phyloP scores from a whole-genome alignment of 2,888 invertebrate species.

The Pandemis cinnamomeana region DNA sequence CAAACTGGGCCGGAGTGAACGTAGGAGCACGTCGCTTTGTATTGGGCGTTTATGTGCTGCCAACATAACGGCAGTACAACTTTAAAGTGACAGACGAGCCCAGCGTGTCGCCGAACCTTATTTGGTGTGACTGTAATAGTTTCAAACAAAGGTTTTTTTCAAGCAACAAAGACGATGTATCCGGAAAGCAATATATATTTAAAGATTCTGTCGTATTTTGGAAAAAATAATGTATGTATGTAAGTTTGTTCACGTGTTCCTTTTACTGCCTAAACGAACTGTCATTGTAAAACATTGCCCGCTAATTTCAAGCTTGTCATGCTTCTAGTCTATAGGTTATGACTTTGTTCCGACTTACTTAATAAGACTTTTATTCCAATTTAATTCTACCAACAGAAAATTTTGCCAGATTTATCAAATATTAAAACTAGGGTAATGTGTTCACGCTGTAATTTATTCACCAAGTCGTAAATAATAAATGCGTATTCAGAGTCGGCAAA shows the following conservation, averaged over 20 bases:
- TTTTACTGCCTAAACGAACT: too few relatives aligned
- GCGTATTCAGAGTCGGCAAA: background rate
- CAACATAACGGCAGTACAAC: background rate
- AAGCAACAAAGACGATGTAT: too few relatives aligned
- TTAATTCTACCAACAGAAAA: background rate
- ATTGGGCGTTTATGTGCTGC: background rate
- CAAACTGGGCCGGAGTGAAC: background rate
- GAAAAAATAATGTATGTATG: too few relatives aligned
- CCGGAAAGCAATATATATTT: too few relatives aligned
- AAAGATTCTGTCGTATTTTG: too few relatives aligned
- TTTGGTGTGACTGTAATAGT: background rate
- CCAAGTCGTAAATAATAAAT: slow-evolving; percentile 16
- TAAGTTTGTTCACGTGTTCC: too few relatives aligned
- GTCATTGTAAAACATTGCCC: too few relatives aligned
- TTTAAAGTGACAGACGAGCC: background rate
- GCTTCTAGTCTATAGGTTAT: too few relatives aligned
- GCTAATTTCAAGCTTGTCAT: too few relatives aligned
- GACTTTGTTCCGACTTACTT: background rate
- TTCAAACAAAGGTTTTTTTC: too few relatives aligned
- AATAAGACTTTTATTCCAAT: background rate
- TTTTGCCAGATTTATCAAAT: background rate
- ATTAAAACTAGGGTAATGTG: slow-evolving; percentile 11
- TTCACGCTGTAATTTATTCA: slow-evolving; percentile 1
- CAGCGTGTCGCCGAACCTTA: background rate
- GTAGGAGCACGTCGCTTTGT: background rate